Evolutionary conservation across 2,113 vertebrate species (phyloP).

Genomic region (Phaethornis superciliosus): DNA sequence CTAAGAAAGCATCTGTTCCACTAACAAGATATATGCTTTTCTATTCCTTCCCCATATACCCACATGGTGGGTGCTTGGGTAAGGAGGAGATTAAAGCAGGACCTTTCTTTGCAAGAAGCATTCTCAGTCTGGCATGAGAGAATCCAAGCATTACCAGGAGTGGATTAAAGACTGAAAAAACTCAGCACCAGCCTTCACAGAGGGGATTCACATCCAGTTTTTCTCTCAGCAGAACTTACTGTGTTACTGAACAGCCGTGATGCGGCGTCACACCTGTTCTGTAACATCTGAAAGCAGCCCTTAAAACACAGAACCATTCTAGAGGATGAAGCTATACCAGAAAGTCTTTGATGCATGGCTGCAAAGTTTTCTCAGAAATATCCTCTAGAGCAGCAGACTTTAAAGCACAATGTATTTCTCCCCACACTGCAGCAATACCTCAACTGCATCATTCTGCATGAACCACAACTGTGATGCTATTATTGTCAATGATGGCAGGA

Average conservation of each 20-base stretch:
- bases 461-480: not conserved
- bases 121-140: not conserved
- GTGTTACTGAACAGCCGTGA: not conserved
- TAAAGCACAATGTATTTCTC: not conserved
- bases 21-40: fast-evolving
- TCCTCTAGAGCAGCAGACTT: not conserved
- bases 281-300: not conserved
- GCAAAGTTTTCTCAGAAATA: not conserved
- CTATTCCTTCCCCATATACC: fast-evolving
- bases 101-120: not conserved
- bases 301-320: not conserved
- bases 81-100: not conserved
- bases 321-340: not conserved
- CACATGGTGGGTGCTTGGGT: fast-evolving
- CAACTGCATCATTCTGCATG: not conserved
- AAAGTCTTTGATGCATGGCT: not conserved
- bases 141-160: not conserved
- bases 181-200: not conserved
- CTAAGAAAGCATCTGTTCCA: not conserved
- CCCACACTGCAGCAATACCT: not conserved
- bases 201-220: not conserved
- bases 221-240: not conserved
- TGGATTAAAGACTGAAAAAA: not conserved
- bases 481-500: not conserved
- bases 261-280: not conserved